Percentiles rank a stretch among this genome's conserved stretches.
phyloP scores from a whole-genome alignment of 2,113 vertebrate genomes.

The Ailuropoda melanoleuca region DNA sequence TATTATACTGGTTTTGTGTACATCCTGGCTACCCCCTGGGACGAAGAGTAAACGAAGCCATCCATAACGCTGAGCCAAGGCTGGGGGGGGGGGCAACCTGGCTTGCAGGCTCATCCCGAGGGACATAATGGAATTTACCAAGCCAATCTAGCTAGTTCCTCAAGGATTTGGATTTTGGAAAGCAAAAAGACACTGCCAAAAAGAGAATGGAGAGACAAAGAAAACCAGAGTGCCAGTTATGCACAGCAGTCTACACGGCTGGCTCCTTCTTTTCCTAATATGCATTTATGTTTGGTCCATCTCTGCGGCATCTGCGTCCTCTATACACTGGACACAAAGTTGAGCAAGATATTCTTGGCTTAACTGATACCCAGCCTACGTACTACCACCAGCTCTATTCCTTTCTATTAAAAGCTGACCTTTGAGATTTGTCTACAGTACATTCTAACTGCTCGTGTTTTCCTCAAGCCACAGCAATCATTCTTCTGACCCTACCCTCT shows the following conservation, averaged over 20 bases:
- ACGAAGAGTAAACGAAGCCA: background rate
- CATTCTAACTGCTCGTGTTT: background rate
- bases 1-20: background rate
- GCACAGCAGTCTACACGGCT: too few relatives aligned
- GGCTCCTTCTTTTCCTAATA: background rate
- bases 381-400: background rate
- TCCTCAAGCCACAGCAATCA: background rate
- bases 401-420: background rate
- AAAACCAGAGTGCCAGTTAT: background rate
- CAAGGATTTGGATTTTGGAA: background rate
- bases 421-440: background rate
- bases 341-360: background rate
- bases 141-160: background rate
- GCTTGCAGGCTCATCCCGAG: background rate
- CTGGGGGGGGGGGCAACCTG: too few relatives aligned
- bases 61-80: too few relatives aligned
- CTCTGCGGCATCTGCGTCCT: rapidly evolving
- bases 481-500: background rate
- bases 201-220: background rate
- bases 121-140: background rate
- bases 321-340: background rate
- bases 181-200: background rate
- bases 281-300: background rate
- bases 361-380: background rate
- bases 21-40: background rate